phyloP scores from a whole-genome alignment of 2,113 vertebrate genomes.

The Pyrgilauda ruficollis region DNA sequence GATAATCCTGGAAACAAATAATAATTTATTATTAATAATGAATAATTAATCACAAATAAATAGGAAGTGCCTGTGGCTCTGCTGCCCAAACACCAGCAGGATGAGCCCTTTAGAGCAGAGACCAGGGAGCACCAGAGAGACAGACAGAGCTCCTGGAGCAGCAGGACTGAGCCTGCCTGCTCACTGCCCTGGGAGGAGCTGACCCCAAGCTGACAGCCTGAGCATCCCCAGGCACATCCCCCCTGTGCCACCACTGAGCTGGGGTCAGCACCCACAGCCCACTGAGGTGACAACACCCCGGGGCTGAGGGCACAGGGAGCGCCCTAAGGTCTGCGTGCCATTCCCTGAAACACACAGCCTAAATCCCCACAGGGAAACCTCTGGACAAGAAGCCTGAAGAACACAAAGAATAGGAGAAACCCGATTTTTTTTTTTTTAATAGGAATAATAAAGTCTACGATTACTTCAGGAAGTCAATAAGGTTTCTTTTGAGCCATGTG shows the following conservation, averaged over 20 bases:
- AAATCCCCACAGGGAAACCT: background rate
- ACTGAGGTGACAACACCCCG: background rate
- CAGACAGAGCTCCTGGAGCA: background rate
- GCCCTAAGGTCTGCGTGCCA: too few relatives aligned
- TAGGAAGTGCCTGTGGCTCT: background rate
- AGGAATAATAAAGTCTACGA: background rate
- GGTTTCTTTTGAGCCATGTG: background rate
- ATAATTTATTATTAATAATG: background rate
- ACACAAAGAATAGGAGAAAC: background rate
- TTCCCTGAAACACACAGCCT: accelerated
- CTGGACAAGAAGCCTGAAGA: background rate
- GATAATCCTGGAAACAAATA: background rate
- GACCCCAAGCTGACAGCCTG: background rate
- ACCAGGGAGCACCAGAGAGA: background rate
- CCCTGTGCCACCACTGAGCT: background rate
- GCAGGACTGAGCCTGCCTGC: background rate
- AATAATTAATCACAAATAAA: background rate
- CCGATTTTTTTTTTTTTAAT: background rate
- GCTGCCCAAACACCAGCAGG: background rate
- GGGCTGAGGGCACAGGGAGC: too few relatives aligned
- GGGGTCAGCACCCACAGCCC: background rate
- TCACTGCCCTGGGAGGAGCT: accelerated
- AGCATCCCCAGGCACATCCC: background rate
- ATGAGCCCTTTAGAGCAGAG: background rate
- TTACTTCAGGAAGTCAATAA: background rate